phyloP scores from a whole-genome alignment of 2,797 vertebrate species.

The Phoebastria nigripes region DNA sequence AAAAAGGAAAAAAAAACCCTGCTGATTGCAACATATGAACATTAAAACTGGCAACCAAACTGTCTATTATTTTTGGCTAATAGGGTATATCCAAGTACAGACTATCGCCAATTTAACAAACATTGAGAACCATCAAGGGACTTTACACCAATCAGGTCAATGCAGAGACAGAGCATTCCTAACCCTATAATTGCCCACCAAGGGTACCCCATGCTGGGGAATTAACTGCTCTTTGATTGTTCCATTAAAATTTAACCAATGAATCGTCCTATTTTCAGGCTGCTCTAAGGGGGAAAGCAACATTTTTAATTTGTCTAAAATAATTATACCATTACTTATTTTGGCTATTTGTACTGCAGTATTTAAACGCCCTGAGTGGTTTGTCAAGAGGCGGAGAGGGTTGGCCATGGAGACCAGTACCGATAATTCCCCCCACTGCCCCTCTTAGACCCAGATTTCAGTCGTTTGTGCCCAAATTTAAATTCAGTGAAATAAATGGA shows the following conservation, averaged over 20 bases:
- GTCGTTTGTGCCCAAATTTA: neutral
- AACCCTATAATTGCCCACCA: conserved; percentile 63
- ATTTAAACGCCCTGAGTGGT: neutral
- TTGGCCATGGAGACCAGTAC: neutral
- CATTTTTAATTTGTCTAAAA: conserved; percentile 65
- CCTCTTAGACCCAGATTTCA: neutral
- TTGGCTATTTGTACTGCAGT: conserved; percentile 42
- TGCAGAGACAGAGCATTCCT: conserved; percentile 53
- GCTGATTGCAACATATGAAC: conserved; percentile 64
- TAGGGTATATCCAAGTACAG: conserved; percentile 25
- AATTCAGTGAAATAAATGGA: neutral
- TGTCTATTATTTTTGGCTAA: conserved; percentile 65
- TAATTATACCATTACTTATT: conserved; percentile 61
- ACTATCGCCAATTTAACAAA: conserved; percentile 53
- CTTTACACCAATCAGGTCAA: conserved; percentile 61
- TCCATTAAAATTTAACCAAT: conserved; percentile 72
- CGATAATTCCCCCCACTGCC: neutral
- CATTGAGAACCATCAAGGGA: conserved; percentile 24
- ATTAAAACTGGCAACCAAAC: conserved; percentile 58
- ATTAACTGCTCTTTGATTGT: conserved; percentile 71
- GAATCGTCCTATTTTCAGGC: conserved; percentile 62
- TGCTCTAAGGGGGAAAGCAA: conserved; percentile 48
- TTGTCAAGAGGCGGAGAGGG: neutral
- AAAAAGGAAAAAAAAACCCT: conserved; percentile 50
- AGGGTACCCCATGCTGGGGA: conserved; percentile 67